phyloP scores from a whole-genome alignment of 2,113 vertebrate genomes.

The Trogon melanurus region DNA sequence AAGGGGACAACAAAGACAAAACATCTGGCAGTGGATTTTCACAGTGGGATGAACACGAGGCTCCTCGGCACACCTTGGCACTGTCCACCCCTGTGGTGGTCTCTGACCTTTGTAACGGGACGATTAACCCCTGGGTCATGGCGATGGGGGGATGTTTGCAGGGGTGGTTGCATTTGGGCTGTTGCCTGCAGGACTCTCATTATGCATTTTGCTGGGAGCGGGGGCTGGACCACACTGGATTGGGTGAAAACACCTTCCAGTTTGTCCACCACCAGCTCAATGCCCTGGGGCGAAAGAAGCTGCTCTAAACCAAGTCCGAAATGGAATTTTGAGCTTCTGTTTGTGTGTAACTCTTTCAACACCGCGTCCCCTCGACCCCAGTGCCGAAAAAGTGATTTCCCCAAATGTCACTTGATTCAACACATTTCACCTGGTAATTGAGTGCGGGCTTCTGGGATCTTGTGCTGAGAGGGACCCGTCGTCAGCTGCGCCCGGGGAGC shows the following conservation, averaged over 20 bases:
- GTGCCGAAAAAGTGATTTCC: slow-evolving; percentile 12
- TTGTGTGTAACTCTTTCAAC: neutral
- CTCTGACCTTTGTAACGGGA: neutral
- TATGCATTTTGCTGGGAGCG: neutral
- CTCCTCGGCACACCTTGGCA: neutral
- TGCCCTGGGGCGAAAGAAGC: neutral
- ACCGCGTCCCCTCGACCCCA: rapidly evolving
- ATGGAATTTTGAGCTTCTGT: neutral
- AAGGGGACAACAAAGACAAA: neutral
- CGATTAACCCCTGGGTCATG: rapidly evolving
- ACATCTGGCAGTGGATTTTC: rapidly evolving
- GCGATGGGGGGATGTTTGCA: too few relatives aligned
- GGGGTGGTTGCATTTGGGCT: rapidly evolving
- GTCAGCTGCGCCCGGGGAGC: neutral
- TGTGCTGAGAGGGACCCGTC: neutral
- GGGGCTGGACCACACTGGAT: neutral
- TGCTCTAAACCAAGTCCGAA: neutral
- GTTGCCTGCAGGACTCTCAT: neutral
- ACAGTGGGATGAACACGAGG: rapidly evolving
- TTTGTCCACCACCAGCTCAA: neutral
- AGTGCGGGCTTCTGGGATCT: neutral
- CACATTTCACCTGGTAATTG: slow-evolving; percentile 54
- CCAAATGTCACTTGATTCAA: slow-evolving; percentile 44
- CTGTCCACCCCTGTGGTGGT: neutral
- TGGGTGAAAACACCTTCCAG: neutral